Percentiles rank a stretch among this genome's conserved stretches.
Evolutionary conservation across 2,888 invertebrate genomes (phyloP).

Genomic region (Aporophyla lueneburgensis): DNA sequence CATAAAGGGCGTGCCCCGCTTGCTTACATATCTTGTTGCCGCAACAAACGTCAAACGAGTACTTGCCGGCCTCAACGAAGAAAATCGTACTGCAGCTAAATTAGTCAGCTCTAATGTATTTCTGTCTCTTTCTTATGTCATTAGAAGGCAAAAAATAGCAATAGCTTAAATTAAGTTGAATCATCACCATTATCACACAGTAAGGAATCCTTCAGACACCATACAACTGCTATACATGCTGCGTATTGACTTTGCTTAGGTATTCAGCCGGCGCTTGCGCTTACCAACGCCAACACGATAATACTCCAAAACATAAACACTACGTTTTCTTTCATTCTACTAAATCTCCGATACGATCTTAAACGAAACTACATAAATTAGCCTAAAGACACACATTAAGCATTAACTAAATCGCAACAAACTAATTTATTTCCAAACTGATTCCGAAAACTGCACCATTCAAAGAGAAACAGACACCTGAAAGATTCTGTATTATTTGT

Average conservation of each 20-base stretch:
- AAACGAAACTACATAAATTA: slow-evolving; percentile 42
- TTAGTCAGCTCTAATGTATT: too few relatives aligned
- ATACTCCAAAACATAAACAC: slow-evolving; percentile 27
- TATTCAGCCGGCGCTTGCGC: slow-evolving; percentile 10
- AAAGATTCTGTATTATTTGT: slow-evolving; percentile 39
- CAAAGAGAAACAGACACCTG: slow-evolving; percentile 34
- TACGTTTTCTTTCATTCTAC: slow-evolving; percentile 18
- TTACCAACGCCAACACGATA: slow-evolving; percentile 10
- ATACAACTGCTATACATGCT: background rate
- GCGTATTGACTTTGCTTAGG: background rate
- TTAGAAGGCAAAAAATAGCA: too few relatives aligned
- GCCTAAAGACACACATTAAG: slow-evolving; percentile 23
- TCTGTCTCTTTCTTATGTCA: too few relatives aligned
- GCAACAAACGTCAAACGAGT: too few relatives aligned
- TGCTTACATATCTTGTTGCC: too few relatives aligned
- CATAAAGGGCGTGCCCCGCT: too few relatives aligned
- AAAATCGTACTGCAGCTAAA: too few relatives aligned
- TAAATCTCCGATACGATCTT: slow-evolving; percentile 29
- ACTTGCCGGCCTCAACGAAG: too few relatives aligned
- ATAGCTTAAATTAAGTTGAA: too few relatives aligned
- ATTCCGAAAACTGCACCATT: slow-evolving; percentile 45
- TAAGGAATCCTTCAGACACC: background rate
- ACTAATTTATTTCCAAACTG: slow-evolving; percentile 39
- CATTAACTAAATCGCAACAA: slow-evolving; percentile 42
- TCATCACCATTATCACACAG: too few relatives aligned